Conservation (phyloP, 2,113 vertebrate species). For the Mastomys coucha region DNA sequence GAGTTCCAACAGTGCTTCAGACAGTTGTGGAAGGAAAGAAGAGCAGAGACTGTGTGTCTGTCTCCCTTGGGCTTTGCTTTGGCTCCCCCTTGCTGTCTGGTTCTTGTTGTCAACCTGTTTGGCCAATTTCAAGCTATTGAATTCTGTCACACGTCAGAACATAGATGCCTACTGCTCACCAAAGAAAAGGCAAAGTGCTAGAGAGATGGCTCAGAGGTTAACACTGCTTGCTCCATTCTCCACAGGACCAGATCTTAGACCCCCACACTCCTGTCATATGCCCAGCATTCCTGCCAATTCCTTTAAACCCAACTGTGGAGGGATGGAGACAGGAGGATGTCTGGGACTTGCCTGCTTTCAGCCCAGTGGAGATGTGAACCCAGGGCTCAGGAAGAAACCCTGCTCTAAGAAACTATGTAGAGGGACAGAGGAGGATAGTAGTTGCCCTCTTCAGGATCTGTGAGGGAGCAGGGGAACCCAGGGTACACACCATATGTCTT, state of each 20-base stretch:
- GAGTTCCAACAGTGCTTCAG: no score
- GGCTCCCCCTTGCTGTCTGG: background rate
- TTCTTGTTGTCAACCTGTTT: background rate
- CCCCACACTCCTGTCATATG: background rate
- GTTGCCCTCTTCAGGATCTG: background rate
- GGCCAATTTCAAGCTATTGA: no score
- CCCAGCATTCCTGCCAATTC: no score
- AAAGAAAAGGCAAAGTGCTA: no score
- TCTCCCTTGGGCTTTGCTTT: background rate
- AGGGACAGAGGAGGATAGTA: background rate
- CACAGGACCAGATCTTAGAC: background rate
- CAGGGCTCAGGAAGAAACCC: background rate
- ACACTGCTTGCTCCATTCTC: background rate
- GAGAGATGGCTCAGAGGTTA: background rate
- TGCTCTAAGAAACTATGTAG: background rate
- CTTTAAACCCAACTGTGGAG: background rate
- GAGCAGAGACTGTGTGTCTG: background rate
- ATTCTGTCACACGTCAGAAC: background rate
- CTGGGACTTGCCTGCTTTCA: background rate
- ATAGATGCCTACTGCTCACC: background rate
- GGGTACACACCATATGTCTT: background rate
- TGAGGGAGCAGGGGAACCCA: background rate
- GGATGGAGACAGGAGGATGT: background rate
- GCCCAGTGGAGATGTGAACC: background rate
- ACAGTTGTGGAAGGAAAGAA: background rate